Evolutionary conservation across 2,888 invertebrate genomes (phyloP).

Genomic region (Phragmatobia fuliginosa): DNA sequence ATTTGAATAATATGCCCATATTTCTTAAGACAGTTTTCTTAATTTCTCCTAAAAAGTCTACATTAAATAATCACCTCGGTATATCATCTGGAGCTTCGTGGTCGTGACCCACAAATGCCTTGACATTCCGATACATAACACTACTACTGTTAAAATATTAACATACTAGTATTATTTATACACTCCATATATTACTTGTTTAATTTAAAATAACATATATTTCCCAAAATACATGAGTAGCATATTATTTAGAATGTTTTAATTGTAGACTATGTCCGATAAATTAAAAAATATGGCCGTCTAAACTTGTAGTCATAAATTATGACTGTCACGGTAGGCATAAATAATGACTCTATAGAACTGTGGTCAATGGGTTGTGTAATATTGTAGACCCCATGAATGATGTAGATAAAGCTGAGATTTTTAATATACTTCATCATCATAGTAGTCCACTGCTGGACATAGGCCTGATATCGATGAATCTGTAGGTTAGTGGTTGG

Average conservation of each 20-base stretch:
- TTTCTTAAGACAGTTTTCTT: not conserved
- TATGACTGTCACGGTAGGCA: not conserved
- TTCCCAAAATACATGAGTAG: not conserved
- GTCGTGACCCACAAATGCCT: slow-evolving; percentile 2
- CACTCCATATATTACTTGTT: slow-evolving; percentile 24
- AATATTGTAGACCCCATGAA: not conserved
- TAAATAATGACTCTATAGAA: not conserved
- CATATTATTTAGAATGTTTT: not conserved
- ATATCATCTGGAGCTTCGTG: slow-evolving; percentile 28
- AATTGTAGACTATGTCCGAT: not conserved
- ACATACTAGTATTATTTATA: slow-evolving; percentile 36
- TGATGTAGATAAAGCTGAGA: no score
- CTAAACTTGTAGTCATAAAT: not conserved
- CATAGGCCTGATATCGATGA: no score
- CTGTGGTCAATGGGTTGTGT: not conserved
- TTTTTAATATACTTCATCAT: no score
- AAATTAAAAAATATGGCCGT: not conserved
- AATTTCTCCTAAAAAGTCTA: slow-evolving; percentile 20
- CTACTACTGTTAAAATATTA: slow-evolving; percentile 29
- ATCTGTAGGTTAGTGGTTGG: no score
- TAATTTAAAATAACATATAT: slow-evolving; percentile 10
- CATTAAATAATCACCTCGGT: slow-evolving; percentile 33
- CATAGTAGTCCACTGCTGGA: no score
- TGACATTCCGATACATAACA: slow-evolving; percentile 14
- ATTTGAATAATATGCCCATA: not conserved